phyloP scores from a whole-genome alignment of 2,113 vertebrate genomes.

The Meles meles region DNA sequence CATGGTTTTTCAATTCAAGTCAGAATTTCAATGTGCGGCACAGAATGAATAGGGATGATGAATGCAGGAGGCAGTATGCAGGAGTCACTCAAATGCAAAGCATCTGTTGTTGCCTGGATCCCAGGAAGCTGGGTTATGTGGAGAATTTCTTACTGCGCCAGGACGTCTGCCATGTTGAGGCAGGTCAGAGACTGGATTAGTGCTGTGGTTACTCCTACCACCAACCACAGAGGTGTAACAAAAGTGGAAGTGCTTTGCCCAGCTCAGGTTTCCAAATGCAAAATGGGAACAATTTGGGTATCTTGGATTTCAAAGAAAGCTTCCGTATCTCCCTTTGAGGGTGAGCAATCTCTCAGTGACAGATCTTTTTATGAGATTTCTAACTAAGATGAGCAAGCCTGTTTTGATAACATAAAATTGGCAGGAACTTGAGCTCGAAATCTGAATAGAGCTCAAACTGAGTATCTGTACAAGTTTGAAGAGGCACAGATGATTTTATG shows the following conservation, averaged over 20 bases:
- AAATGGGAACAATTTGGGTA: not conserved
- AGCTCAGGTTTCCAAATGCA: not conserved
- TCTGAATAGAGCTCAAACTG: slow-evolving; percentile 45
- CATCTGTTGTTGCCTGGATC: slow-evolving; percentile 27
- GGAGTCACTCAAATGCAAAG: not conserved
- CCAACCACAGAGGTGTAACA: not conserved
- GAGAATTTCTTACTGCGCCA: not conserved
- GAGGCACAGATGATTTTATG: slow-evolving; percentile 51
- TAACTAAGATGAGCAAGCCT: slow-evolving; percentile 40
- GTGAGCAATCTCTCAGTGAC: not conserved
- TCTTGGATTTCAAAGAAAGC: not conserved
- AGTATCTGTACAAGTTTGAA: slow-evolving; percentile 41
- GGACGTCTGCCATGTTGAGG: not conserved
- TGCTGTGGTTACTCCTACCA: not conserved
- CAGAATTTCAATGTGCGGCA: slow-evolving; percentile 26
- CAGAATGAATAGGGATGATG: slow-evolving; percentile 47
- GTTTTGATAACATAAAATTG: slow-evolving; percentile 57
- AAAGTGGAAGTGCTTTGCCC: not conserved
- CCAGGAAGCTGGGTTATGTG: not conserved
- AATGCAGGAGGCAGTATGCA: slow-evolving; percentile 17
- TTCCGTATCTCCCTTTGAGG: not conserved
- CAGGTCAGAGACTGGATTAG: not conserved
- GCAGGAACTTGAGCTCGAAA: slow-evolving; percentile 44
- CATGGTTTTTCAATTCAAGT: slow-evolving; percentile 22
- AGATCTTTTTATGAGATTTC: slow-evolving; percentile 31